A percentile compares a stretch with the other conserved stretches of the same genome.
phyloP scores from a whole-genome alignment of 2,113 vertebrate genomes.

The Ceratotherium simum region DNA sequence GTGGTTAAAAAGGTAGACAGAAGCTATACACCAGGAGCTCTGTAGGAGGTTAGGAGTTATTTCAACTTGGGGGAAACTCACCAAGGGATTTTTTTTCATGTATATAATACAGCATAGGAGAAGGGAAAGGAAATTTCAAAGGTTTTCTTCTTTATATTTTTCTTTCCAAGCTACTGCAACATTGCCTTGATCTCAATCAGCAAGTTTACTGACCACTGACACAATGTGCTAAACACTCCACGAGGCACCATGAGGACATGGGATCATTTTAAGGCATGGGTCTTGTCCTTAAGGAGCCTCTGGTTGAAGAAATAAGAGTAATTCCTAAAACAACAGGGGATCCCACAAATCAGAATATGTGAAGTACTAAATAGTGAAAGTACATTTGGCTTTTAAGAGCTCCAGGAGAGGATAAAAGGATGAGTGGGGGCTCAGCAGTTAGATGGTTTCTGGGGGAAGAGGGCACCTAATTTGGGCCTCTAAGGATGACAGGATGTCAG shows the following conservation, averaged over 20 bases:
- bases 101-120: background rate
- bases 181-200: background rate
- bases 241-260: background rate
- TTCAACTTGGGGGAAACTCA: background rate
- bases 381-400: background rate
- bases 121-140: background rate
- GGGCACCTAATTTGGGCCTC: background rate
- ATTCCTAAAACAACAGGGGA: constrained; percentile 6
- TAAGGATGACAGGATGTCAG: constrained; percentile 2
- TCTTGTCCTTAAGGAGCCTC: constrained; percentile 1
- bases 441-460: background rate
- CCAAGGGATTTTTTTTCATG: background rate
- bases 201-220: background rate
- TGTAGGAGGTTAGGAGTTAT: background rate
- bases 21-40: background rate
- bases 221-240: background rate
- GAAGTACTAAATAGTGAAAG: background rate
- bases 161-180: background rate
- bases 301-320: background rate
- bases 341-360: background rate
- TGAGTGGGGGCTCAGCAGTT: background rate
- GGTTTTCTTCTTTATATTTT: background rate
- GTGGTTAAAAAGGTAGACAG: background rate
- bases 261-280: background rate
- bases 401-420: background rate